A percentile compares a stretch with the other conserved stretches of the same genome.
Conservation (phyloP, 2,797 vertebrate genomes). For the Apogon talboti region DNA sequence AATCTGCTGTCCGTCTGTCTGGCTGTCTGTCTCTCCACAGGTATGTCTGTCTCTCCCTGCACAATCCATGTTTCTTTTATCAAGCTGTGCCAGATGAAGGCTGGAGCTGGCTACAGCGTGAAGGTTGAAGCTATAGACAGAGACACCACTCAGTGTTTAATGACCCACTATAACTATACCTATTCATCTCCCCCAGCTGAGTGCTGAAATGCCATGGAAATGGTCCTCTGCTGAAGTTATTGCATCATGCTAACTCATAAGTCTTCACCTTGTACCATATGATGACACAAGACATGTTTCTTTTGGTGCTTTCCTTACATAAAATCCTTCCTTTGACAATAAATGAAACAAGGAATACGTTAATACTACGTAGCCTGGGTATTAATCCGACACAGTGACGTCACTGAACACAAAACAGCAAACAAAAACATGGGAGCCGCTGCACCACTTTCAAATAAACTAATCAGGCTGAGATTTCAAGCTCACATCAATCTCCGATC, state of each 20-base stretch:
- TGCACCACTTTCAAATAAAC: slow-evolving; percentile 52
- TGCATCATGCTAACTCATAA: slow-evolving; percentile 55
- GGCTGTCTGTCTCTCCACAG: slow-evolving; percentile 66
- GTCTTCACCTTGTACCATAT: slow-evolving; percentile 21
- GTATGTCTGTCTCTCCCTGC: slow-evolving; percentile 62
- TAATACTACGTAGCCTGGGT: slow-evolving; percentile 10
- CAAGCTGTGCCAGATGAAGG: slow-evolving; percentile 48
- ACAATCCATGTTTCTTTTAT: slow-evolving; percentile 68
- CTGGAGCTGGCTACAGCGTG: slow-evolving; percentile 67
- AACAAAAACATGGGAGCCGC: slow-evolving; percentile 5
- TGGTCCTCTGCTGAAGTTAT: slow-evolving; percentile 55
- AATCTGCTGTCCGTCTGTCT: slow-evolving; percentile 62
- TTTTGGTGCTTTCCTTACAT: slow-evolving; percentile 19
- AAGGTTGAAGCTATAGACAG: slow-evolving; percentile 77
- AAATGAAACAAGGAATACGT: slow-evolving; percentile 11
- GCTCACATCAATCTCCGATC: slow-evolving; percentile 57
- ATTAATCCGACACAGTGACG: slow-evolving; percentile 32
- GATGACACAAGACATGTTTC: slow-evolving; percentile 35
- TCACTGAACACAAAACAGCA: slow-evolving; percentile 28
- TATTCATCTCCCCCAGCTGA: slow-evolving; percentile 73
- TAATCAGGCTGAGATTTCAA: slow-evolving; percentile 64
- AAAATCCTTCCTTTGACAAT: slow-evolving; percentile 16
- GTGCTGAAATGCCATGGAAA: slow-evolving; percentile 58
- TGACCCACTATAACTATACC: slow-evolving; percentile 77
- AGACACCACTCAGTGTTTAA: slow-evolving; percentile 74